Conservation (phyloP, 2,797 vertebrate species). For the Salmo trutta region DNA sequence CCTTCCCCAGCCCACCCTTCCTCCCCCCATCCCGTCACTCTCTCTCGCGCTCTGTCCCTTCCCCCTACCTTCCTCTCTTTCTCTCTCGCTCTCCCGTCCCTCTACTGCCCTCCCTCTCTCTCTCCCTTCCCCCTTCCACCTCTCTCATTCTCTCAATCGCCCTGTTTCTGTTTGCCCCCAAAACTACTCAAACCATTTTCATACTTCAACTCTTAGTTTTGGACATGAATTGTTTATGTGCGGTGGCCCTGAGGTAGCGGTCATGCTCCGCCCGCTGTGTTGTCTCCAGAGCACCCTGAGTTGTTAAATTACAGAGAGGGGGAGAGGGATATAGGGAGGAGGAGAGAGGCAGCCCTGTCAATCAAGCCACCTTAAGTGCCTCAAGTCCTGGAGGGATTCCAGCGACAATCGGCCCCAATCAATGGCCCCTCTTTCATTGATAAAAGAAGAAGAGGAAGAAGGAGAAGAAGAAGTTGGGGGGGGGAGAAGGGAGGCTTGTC, state of each 20-base stretch:
- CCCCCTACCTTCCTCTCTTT: too few relatives aligned
- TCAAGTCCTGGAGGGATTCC: constrained; percentile 54
- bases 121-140: too few relatives aligned
- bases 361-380: constrained; percentile 59
- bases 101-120: too few relatives aligned
- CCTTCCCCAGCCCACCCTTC: too few relatives aligned
- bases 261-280: too few relatives aligned
- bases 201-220: too few relatives aligned
- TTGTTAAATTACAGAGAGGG: constrained; percentile 12
- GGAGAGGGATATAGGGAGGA: neutral
- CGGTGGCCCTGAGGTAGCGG: neutral
- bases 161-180: neutral
- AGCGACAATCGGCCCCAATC: constrained; percentile 57
- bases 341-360: constrained; percentile 49
- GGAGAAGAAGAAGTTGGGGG: constrained; percentile 9
- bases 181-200: constrained; percentile 1
- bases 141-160: too few relatives aligned
- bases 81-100: too few relatives aligned
- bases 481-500: constrained; percentile 50
- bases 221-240: neutral
- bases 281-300: constrained; percentile 7
- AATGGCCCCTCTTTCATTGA: constrained; percentile 62
- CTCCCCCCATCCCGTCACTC: too few relatives aligned
- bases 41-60: too few relatives aligned
- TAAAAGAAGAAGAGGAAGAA: constrained; percentile 40